Percentiles rank a stretch among this genome's conserved stretches.
Evolutionary conservation across 2,888 invertebrate genomes (phyloP).

Genomic region (Tillus elongatus): DNA sequence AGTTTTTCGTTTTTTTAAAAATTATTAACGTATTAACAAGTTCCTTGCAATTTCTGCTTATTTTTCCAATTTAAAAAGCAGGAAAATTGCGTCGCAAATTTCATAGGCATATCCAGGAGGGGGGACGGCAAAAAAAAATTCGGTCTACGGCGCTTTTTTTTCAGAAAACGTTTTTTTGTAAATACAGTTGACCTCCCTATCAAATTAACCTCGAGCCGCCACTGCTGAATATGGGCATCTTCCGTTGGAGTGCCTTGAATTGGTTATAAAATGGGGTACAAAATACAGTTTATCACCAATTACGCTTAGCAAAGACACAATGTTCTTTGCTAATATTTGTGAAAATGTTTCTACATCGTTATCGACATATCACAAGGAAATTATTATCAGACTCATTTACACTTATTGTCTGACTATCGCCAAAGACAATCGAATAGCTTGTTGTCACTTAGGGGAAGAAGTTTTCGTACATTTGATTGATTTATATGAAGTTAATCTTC

Average conservation of each 20-base stretch:
- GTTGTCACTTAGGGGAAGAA: conserved; percentile 38
- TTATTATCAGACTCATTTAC: conserved; percentile 24
- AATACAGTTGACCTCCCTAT: too few species aligned
- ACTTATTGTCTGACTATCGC: conserved; percentile 27
- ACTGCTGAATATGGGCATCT: too few species aligned
- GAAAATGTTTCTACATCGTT: conserved; percentile 21
- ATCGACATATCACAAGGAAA: conserved; percentile 20
- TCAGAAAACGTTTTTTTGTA: too few species aligned
- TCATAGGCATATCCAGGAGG: too few species aligned
- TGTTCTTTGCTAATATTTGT: conserved; percentile 30
- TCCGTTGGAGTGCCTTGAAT: conserved; percentile 29
- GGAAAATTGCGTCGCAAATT: too few species aligned
- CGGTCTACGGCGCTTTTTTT: too few species aligned
- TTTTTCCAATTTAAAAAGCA: too few species aligned
- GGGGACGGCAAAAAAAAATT: too few species aligned
- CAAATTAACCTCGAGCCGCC: too few species aligned
- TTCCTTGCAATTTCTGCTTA: too few species aligned
- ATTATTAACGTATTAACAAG: too few species aligned
- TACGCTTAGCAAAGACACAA: conserved; percentile 29
- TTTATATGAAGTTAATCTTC: conserved; percentile 27
- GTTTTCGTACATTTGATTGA: conserved; percentile 25
- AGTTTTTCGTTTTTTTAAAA: too few species aligned
- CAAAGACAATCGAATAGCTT: conserved; percentile 35
- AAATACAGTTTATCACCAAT: conserved; percentile 26
- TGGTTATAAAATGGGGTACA: conserved; percentile 32